These are phyloP conservation scores for Eupsittula cactorum DNA, from an alignment of 2,113 vertebrate species.

Conservation along the genomic window DNA sequence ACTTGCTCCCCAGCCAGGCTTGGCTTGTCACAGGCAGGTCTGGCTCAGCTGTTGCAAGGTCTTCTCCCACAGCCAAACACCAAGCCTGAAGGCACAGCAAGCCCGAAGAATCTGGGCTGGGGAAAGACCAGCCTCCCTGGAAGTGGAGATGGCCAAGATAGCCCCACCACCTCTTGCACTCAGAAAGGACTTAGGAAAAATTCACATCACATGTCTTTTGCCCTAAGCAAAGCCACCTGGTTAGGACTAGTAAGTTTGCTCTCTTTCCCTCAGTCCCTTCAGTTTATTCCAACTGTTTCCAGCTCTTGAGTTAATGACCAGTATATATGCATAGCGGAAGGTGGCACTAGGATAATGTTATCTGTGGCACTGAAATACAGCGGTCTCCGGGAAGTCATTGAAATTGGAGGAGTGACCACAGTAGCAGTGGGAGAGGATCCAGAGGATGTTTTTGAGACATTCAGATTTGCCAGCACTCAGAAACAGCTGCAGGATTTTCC, in stretches of 20 bases:
- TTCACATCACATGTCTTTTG: not conserved
- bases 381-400: not conserved
- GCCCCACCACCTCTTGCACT: not conserved
- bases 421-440: not conserved
- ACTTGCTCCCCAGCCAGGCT: not conserved
- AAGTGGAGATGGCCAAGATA: not conserved
- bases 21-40: not conserved
- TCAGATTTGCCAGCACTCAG: not conserved
- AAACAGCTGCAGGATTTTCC: not conserved
- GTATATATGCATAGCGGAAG: not conserved
- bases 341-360: not conserved
- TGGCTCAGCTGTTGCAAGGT: not conserved
- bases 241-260: not conserved
- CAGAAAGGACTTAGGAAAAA: not conserved
- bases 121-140: not conserved
- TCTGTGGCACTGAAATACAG: not conserved
- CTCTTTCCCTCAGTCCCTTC: not conserved
- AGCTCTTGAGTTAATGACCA: not conserved
- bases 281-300: not conserved
- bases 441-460: not conserved
- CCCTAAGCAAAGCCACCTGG: not conserved
- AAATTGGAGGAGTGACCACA: not conserved
- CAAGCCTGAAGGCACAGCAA: not conserved
- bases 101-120: not conserved
- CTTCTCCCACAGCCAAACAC: not conserved